phyloP scores from a whole-genome alignment of 2,888 invertebrate genomes.

The Lithophane leautieri region DNA sequence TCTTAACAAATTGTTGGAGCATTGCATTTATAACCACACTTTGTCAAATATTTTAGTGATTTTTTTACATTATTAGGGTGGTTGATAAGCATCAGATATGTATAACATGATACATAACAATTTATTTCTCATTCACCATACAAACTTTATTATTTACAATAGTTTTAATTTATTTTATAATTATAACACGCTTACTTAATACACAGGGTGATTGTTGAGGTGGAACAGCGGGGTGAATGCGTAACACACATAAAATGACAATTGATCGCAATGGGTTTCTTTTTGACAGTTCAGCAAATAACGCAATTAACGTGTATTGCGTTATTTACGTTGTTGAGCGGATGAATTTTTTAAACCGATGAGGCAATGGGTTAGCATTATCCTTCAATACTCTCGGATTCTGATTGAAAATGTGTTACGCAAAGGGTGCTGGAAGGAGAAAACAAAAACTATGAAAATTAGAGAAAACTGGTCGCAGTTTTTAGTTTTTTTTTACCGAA shows the following conservation, averaged over 20 bases:
- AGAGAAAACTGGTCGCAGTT: neutral
- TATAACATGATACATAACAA: conserved; percentile 10
- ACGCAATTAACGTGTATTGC: too few relatives aligned
- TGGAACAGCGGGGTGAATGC: too few relatives aligned
- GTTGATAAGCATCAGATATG: conserved; percentile 40
- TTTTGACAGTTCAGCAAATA: too few relatives aligned
- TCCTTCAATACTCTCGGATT: too few relatives aligned
- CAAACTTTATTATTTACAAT: conserved; percentile 55
- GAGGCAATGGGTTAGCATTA: too few relatives aligned
- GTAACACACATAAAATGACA: too few relatives aligned
- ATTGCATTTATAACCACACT: neutral
- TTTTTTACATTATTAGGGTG: conserved; percentile 1
- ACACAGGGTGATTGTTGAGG: neutral
- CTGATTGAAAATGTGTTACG: too few relatives aligned
- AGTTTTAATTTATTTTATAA: conserved; percentile 19
- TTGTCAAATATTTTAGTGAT: neutral
- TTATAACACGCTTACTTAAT: neutral
- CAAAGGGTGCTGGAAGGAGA: neutral
- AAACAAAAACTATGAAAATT: neutral
- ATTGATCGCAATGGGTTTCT: too few relatives aligned
- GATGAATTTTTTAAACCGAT: too few relatives aligned
- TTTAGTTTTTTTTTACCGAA: neutral
- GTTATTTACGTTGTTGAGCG: too few relatives aligned
- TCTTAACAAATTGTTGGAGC: neutral
- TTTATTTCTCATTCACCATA: conserved; percentile 30